Evolutionary conservation across 2,113 vertebrate genomes (phyloP), one percentile per base, ranked within the genome.

Genomic region (Tragelaphus buxtoni): DNA sequence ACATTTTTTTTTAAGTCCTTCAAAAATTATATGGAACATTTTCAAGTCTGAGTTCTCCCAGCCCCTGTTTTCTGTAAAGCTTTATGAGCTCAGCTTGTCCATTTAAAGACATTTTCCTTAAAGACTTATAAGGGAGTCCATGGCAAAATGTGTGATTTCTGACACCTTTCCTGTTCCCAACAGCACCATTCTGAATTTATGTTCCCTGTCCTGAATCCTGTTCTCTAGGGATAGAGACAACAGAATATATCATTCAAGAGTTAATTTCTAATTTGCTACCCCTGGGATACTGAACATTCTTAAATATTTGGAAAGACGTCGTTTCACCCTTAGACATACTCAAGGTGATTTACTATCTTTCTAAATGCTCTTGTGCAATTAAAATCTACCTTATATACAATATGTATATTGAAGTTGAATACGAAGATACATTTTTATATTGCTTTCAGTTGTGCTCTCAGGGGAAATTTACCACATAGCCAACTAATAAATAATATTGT

Each of bases 61-160:
- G 69, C 35, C 95, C 96, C 53, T 88, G 26, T 90, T 88, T 97
- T 94, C 96, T 95, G 1, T 90, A 91, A 96, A 97, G 77, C 96
- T 98, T 98, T 98, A 98, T 97, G 72, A 97, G 86, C 81, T 98
- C 96, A 97, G 95, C 97, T 98, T 97, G 86, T 96, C 98, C 95
- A 96, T 97, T 98, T 98, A 97, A 98, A 98, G 96, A 55, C 76
- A 96, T 98, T 98, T 98, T 98, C 96, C 98, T 98, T 98, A 98
- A 98, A 97, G 97, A 95, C 95, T 98, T 98, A 94, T 97, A 97
- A 96, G 97, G 90, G 84, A 98, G 97, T 97, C 95, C 91, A 88
- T 97, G 98, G 97, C 86, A 97, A 98, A 98, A 98, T 91, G 98
- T 98, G 98, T 98, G 98, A 98, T 98, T 98, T 98, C 98, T 98